Evolutionary conservation across 2,113 vertebrate species (phyloP).

Genomic region (Ceyx melanurus): DNA sequence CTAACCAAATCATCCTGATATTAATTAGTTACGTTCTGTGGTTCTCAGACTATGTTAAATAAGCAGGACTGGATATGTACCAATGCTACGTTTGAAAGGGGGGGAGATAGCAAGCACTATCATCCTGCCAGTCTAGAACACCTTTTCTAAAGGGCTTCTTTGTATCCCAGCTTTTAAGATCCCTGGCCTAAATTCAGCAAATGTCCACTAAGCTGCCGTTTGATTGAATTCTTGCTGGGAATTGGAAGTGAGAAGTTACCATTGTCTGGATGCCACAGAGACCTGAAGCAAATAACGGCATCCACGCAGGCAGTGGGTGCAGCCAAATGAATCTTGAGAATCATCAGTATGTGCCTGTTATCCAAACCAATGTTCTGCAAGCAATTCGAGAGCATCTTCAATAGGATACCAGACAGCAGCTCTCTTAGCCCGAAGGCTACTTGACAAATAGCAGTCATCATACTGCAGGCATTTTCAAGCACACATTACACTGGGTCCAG

Average conservation of each 20-base stretch:
- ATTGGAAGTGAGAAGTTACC: conserved; percentile 48
- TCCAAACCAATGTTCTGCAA: not conserved
- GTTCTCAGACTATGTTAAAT: not conserved
- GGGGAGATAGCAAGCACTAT: not conserved
- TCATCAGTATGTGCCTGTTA: conserved; percentile 51
- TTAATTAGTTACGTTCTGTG: not conserved
- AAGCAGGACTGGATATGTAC: not conserved
- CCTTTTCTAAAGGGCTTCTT: conserved; percentile 49
- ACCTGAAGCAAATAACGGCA: conserved; percentile 23
- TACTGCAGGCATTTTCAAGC: conserved; percentile 51
- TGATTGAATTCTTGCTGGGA: conserved; percentile 40
- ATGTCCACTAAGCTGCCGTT: conserved; percentile 39
- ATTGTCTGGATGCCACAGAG: conserved; percentile 41
- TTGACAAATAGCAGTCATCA: conserved; percentile 55
- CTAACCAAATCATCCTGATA: not conserved
- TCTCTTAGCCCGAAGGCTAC: conserved; percentile 48
- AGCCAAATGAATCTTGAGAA: conserved; percentile 54
- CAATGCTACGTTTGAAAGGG: not conserved
- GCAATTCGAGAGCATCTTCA: conserved; percentile 38
- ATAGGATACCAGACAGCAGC: conserved; percentile 34
- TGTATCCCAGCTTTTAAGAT: conserved; percentile 51
- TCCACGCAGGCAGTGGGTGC: conserved; percentile 24
- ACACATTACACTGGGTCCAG: conserved; percentile 15
- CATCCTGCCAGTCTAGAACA: conserved; percentile 1
- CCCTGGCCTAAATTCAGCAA: conserved; percentile 42